phyloP scores from a whole-genome alignment of 2,888 invertebrate species.

The Phalera bucephala region DNA sequence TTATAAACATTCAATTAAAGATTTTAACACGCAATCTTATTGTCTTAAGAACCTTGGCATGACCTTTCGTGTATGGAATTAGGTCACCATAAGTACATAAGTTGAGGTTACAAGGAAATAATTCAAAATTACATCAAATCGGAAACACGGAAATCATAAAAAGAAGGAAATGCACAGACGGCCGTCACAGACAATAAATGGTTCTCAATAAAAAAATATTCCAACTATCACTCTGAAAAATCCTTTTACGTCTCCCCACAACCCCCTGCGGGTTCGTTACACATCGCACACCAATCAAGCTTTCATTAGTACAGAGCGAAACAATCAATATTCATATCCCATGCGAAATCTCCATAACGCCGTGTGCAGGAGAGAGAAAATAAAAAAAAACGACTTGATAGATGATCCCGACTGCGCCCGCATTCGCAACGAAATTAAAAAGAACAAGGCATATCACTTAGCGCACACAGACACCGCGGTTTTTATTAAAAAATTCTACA shows the following conservation, averaged over 20 bases:
- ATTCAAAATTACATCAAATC: too few relatives aligned
- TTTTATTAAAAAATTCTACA: constrained; percentile 82
- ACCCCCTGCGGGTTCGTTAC: constrained; percentile 59
- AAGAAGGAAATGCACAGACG: too few relatives aligned
- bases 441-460: constrained; percentile 83
- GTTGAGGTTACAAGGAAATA: too few relatives aligned
- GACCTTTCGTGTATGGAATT: too few relatives aligned
- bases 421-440: constrained; percentile 81
- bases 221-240: constrained; percentile 28
- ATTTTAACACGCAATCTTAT: too few relatives aligned
- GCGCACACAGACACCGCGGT: constrained; percentile 77
- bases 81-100: too few relatives aligned
- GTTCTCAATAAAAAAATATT: constrained; percentile 6
- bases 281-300: constrained; percentile 76
- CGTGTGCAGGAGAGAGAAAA: constrained; percentile 38
- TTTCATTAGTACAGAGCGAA: constrained; percentile 69
- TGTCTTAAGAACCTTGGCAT: too few relatives aligned
- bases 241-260: constrained; percentile 51
- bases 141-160: too few relatives aligned
- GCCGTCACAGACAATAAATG: constrained; percentile 3
- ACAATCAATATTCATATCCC: constrained; percentile 83
- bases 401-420: constrained; percentile 68
- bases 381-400: constrained; percentile 61
- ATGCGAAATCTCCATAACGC: constrained; percentile 75
- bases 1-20: too few relatives aligned